Percentiles rank a stretch among this genome's conserved stretches.
Conservation (phyloP, 2,113 vertebrate species). For the Trichechus manatus region DNA sequence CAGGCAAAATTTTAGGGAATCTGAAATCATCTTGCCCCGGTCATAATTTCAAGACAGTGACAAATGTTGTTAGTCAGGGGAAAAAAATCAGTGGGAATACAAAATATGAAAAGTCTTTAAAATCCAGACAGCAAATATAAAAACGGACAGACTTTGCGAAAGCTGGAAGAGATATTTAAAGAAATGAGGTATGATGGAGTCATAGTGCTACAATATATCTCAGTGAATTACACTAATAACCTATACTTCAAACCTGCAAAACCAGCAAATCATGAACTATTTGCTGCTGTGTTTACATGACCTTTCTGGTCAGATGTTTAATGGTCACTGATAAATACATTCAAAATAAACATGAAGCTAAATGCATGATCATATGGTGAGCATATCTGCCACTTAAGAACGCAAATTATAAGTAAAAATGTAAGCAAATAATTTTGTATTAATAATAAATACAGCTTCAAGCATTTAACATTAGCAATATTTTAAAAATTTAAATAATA, state of each 20-base stretch:
- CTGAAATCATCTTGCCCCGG: conserved; percentile 81
- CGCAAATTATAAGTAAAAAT: conserved; percentile 88
- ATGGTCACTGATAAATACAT: conserved; percentile 85
- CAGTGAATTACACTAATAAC: conserved; percentile 78
- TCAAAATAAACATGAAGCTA: conserved; percentile 85
- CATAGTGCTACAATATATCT: conserved; percentile 85
- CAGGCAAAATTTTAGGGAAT: conserved; percentile 85
- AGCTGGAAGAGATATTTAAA: conserved; percentile 79
- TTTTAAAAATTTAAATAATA: conserved; percentile 91
- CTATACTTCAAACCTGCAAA: conserved; percentile 74
- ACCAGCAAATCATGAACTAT: conserved; percentile 78
- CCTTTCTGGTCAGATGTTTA: conserved; percentile 75
- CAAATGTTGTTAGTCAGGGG: conserved; percentile 68
- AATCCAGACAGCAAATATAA: conserved; percentile 84
- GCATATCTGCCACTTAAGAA: conserved; percentile 84
- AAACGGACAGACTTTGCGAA: conserved; percentile 75
- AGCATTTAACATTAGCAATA: conserved; percentile 88
- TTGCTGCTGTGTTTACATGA: conserved; percentile 71
- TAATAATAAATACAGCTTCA: conserved; percentile 88
- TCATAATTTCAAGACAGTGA: conserved; percentile 83
- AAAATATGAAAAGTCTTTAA: conserved; percentile 79
- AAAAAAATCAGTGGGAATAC: conserved; percentile 79
- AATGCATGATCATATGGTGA: conserved; percentile 83
- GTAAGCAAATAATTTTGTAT: conserved; percentile 87
- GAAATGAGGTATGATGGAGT: conserved; percentile 87